phyloP scores from a whole-genome alignment of 2,113 vertebrate genomes.

The Felis catus region DNA sequence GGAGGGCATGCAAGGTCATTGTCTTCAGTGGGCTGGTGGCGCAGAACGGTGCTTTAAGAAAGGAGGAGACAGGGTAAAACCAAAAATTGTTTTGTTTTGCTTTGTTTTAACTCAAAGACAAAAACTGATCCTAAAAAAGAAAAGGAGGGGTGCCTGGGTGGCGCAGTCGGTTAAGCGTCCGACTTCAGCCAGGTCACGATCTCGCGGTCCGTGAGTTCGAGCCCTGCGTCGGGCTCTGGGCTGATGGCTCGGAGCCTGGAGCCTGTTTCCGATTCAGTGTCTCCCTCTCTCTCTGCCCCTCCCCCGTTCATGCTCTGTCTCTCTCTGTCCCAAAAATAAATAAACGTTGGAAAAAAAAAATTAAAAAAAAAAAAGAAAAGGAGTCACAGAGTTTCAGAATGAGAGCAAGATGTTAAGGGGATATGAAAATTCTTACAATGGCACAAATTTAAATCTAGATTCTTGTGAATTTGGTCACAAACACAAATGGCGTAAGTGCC shows the following conservation, averaged over 20 bases:
- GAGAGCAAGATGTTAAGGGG: neutral
- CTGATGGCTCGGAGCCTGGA: too few relatives aligned
- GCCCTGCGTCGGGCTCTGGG: too few relatives aligned
- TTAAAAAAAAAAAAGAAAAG: neutral
- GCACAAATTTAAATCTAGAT: neutral
- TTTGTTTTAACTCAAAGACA: neutral
- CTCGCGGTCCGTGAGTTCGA: too few relatives aligned
- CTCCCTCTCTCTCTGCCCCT: too few relatives aligned
- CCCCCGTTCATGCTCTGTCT: too few relatives aligned
- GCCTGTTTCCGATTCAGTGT: too few relatives aligned
- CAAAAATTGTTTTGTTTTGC: neutral
- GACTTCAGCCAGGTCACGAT: too few relatives aligned
- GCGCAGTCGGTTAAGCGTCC: too few relatives aligned
- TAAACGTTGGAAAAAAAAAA: too few relatives aligned
- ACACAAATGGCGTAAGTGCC: neutral
- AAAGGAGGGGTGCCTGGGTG: neutral
- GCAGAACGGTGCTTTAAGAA: neutral
- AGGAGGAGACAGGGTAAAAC: neutral
- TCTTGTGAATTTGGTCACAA: conserved; percentile 21
- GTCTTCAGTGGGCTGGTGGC: neutral
- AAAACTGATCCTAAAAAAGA: neutral
- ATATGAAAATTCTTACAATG: neutral
- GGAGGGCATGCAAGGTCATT: neutral
- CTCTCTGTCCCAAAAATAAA: too few relatives aligned
- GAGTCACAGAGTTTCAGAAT: neutral